phyloP scores from a whole-genome alignment of 2,888 invertebrate genomes.

The Caenorhabditis sp. region DNA sequence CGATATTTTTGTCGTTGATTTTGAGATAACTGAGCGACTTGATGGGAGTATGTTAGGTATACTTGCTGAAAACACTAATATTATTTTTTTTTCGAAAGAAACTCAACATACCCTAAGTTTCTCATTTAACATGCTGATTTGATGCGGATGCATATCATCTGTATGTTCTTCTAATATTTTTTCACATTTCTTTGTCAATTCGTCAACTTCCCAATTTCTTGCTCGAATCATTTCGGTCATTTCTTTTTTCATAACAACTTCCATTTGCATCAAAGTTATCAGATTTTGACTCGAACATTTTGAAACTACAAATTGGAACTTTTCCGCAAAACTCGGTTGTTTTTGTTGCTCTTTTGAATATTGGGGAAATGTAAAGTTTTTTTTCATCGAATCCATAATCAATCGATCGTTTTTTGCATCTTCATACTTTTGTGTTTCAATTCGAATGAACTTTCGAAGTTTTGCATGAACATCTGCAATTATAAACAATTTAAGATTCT shows the following conservation, averaged over 20 bases:
- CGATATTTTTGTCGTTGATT: slow-evolving; percentile 50
- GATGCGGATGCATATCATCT: slow-evolving; percentile 55
- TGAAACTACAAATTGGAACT: slow-evolving; percentile 22
- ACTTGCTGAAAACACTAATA: slow-evolving; percentile 40
- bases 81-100: not conserved
- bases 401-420: slow-evolving; percentile 9
- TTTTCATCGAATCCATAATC: not conserved
- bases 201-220: slow-evolving; percentile 62
- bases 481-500: not conserved
- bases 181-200: slow-evolving; percentile 54
- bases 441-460: slow-evolving; percentile 17
- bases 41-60: slow-evolving; percentile 57
- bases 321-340: slow-evolving; percentile 19
- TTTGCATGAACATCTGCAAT: slow-evolving; percentile 16
- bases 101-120: slow-evolving; percentile 50
- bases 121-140: slow-evolving; percentile 60
- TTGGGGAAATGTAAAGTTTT: not conserved
- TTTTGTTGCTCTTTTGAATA: not conserved
- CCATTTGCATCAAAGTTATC: slow-evolving; percentile 47
- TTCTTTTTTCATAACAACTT: slow-evolving; percentile 59
- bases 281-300: slow-evolving; percentile 35
- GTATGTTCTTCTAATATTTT: slow-evolving; percentile 38
- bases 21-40: slow-evolving; percentile 59
- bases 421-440: slow-evolving; percentile 8
- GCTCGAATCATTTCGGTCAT: slow-evolving; percentile 59